Base-by-base conservation (phyloP, 2,797 vertebrate species). In the Melanotaenia pygmaea region DNA sequence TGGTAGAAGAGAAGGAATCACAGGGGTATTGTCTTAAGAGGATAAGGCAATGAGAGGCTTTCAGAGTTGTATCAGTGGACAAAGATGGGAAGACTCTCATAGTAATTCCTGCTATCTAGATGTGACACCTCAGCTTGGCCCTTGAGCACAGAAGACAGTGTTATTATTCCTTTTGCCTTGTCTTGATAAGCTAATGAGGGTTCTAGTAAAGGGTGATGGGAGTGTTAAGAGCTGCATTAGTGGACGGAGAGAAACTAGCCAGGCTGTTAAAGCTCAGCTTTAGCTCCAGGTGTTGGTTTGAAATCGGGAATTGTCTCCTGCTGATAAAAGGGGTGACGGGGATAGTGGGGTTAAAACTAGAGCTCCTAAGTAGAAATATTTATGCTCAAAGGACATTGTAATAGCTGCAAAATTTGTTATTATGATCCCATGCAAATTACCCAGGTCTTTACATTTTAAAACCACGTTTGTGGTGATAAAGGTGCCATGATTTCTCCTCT, bases 131-230 rank as follows among this genome's bases (percentile, higher is more conserved):
- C 68, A 74, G 80, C 76, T 83, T 80, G 90, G 82, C 83, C 76
- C 81, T 77, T 60, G 67, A 86, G 84, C 64, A 7, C 64, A 68
- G 64, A 67, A 59, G 81, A 64, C 28, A 28, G 13, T 79, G 87
- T 78, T 90, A 88, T 88, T 90, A 88, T 85, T 88, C 86, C 91
- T 71, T 91, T 93, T 93, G 92, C 92, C 90, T 92, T 91, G 91
- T 93, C 77, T 82, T 53, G 92, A 92, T 93, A 92, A 89, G 90
- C 76, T 93, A 93, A 92, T 93, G 89, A 91, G 88, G 74, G 85
- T 88, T 88, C 79, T 51, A 80, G 80, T n/a, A 3, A 73, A 64
- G 69, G 84, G 87, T 80, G 90, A 85, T 81, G 80, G 72, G 70
- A 69, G 89, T 74, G 77, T 84, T 89, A 82, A 57, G 79, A 80